Conservation (phyloP, 2,113 vertebrate species). For the Solenodon paradoxus region DNA sequence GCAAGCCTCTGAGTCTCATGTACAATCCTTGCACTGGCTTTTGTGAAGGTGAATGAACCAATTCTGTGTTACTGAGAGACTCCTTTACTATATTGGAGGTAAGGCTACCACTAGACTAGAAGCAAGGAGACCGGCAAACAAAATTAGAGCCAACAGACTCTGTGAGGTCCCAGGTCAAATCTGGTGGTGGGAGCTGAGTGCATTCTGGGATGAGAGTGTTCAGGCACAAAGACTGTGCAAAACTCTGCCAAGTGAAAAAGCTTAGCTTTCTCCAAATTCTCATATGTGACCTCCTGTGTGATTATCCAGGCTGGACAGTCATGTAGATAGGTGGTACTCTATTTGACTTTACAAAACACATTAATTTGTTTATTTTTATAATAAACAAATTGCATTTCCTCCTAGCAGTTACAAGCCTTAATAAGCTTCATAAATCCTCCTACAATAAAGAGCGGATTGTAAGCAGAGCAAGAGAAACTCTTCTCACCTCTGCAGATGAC, state of each 20-base stretch:
- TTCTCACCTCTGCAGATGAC: not conserved
- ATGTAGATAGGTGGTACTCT: not conserved
- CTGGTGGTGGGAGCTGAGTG: too few species aligned
- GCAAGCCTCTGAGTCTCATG: not conserved
- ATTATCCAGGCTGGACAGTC: not conserved
- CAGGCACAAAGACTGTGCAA: not conserved
- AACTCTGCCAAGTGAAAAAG: not conserved
- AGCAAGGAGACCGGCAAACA: not conserved
- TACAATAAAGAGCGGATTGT: accelerated
- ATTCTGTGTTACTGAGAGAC: not conserved
- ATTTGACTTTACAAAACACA: not conserved
- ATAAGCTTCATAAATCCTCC: not conserved
- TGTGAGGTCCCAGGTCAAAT: not conserved
- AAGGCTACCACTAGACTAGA: not conserved
- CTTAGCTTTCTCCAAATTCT: not conserved
- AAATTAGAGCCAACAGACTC: not conserved
- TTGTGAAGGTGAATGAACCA: not conserved
- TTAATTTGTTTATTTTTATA: not conserved
- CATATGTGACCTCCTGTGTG: not conserved
- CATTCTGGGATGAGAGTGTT: not conserved
- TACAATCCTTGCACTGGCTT: not conserved
- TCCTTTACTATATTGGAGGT: not conserved
- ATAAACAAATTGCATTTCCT: not conserved
- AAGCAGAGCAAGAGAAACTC: not conserved
- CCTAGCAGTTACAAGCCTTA: not conserved